A percentile compares a stretch with the other conserved stretches of the same genome.
Evolutionary conservation across 2,113 vertebrate species (phyloP).

Genomic region (Lamprotornis superbus): DNA sequence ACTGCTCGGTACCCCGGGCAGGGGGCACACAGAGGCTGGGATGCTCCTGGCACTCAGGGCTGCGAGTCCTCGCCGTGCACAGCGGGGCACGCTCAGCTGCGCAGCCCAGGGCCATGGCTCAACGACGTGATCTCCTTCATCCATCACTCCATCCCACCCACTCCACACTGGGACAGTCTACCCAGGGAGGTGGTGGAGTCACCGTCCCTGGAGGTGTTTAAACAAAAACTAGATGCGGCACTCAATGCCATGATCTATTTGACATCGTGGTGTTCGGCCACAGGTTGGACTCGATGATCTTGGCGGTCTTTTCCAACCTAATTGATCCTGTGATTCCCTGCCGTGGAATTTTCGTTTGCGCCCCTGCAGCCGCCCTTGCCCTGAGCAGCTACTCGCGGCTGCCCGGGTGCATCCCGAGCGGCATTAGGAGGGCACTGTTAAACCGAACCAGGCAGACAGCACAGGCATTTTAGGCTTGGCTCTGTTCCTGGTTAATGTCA

Average conservation of each 20-base stretch:
- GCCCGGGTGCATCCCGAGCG: fast-evolving
- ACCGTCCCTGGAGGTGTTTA: background rate
- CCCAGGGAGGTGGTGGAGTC: background rate
- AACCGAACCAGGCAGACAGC: background rate
- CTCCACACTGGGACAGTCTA: background rate
- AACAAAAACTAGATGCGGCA: background rate
- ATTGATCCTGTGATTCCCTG: background rate
- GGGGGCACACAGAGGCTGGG: fast-evolving
- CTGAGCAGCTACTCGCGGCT: too few species aligned
- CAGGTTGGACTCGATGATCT: background rate
- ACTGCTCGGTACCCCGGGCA: too few species aligned
- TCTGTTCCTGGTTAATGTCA: fast-evolving
- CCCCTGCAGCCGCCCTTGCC: background rate
- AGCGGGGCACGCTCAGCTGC: fast-evolving
- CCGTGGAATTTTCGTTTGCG: background rate
- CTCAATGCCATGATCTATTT: background rate
- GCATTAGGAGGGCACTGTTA: fast-evolving
- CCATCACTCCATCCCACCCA: background rate
- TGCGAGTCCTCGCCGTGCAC: fast-evolving
- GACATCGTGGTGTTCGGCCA: background rate
- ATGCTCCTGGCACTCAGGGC: background rate
- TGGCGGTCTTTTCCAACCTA: background rate
- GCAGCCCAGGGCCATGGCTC: background rate
- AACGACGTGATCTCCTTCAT: fast-evolving
- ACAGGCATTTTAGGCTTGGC: background rate